A percentile compares a stretch with the other conserved stretches of the same genome.
Conservation (phyloP, 1,140 invertebrate genomes). For the Tetramorium parvispinum region DNA sequence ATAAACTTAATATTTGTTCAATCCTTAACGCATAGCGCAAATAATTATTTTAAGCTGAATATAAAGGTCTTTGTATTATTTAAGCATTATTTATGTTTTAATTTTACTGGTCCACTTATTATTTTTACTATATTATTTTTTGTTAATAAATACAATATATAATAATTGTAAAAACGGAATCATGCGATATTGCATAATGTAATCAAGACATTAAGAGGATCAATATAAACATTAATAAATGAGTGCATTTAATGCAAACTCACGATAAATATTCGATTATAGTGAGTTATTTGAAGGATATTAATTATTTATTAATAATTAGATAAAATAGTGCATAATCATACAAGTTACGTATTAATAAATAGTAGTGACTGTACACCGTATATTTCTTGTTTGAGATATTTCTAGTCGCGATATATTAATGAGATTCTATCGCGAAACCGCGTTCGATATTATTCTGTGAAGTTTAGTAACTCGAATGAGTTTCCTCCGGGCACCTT, state of each 20-base stretch:
- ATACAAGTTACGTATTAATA: neutral
- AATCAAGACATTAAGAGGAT: neutral
- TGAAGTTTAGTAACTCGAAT: slow-evolving; percentile 44
- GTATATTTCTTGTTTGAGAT: neutral
- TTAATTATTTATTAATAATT: neutral
- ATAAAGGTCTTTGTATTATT: neutral
- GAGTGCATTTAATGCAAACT: neutral
- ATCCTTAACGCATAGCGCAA: neutral
- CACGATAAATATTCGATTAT: neutral
- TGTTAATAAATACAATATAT: neutral
- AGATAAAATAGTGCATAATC: neutral
- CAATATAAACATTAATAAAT: neutral
- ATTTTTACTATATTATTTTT: neutral
- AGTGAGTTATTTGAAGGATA: neutral
- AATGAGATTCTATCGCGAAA: slow-evolving; percentile 6
- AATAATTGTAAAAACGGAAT: neutral
- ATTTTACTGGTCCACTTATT: neutral
- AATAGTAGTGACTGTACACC: no score
- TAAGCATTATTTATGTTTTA: neutral
- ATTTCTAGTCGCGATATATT: neutral
- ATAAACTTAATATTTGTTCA: neutral
- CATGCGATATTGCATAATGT: neutral
- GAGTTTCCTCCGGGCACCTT: slow-evolving; percentile 25
- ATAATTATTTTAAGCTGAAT: neutral
- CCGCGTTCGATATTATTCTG: slow-evolving; percentile 27